Percentiles rank a stretch among this genome's conserved stretches.
Conservation (phyloP, 2,797 vertebrate species). For the Sebastes aleutianus region DNA sequence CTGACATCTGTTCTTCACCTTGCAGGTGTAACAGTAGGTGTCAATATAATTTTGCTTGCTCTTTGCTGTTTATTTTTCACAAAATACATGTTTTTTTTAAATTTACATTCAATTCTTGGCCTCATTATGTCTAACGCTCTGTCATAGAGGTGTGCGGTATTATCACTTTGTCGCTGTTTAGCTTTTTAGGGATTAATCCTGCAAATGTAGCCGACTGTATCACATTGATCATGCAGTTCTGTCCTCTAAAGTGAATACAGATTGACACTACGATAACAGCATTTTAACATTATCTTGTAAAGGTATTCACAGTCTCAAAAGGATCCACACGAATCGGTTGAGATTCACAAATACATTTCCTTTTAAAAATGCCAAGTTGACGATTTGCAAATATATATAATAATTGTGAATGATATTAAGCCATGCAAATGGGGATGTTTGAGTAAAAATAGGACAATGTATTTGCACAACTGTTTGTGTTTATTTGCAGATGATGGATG, state of each 20-base stretch:
- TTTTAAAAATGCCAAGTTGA: neutral
- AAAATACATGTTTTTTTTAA: neutral
- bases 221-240: neutral
- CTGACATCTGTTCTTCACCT: neutral
- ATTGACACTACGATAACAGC: neutral
- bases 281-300: neutral
- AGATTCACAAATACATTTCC: neutral
- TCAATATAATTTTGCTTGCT: neutral
- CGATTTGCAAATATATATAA: neutral
- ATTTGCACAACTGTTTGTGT: neutral
- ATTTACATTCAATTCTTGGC: neutral
- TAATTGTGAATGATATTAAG: neutral
- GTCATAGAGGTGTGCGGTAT: neutral
- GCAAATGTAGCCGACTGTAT: fast-evolving
- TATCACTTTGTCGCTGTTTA: neutral
- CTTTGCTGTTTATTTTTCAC: neutral
- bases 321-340: neutral
- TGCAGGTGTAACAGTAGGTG: neutral
- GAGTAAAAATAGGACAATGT: neutral
- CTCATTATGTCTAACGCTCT: neutral
- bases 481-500: neutral
- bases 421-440: neutral
- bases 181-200: neutral
- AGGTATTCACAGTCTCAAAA: neutral
- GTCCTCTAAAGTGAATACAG: neutral